Base-by-base conservation (phyloP, 2,113 vertebrate genomes). In the Sylvicapra grimmia region DNA sequence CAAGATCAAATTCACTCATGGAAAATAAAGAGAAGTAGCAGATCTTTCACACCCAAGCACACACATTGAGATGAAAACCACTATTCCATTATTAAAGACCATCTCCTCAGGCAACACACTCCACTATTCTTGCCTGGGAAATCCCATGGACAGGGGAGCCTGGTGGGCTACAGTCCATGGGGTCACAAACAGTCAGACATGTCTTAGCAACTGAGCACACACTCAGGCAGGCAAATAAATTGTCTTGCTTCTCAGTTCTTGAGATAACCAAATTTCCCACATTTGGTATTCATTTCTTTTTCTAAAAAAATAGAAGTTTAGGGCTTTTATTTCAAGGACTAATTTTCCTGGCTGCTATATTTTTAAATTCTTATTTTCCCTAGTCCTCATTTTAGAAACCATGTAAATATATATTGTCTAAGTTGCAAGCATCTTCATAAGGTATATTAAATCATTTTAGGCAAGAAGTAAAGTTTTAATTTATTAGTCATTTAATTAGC, bases 401-500 rank as follows among this genome's bases (percentile, higher is more conserved):
- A 86, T n/a, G 21, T 36, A 96, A 89, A 58, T 92, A 63, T 89
- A 56, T 85, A 94, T 80, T 89, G 65, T 44, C 31, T 92, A 94
- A 86, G 4, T 21, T 77, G 21, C 14, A 80, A 92, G 36, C 31
- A 79, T 54, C 33, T 59, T 89, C 79, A 72, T 83, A 93, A 54
- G 51, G 68, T 96, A 16, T 58, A 75, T 82, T 75, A 96, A 94
- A 90, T 86, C 47, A 83, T 59, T 95, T 93, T 51, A 92, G 89
- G 27, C 12, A 92, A 54, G 92, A 36, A 49, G 10, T 40, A 80
- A 92, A 94, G 61, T 97, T 96, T 75, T 86, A 92, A 97, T 89
- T 86, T 86, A 65, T 80, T 92, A 47, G 15, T n/a, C 63, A 92
- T 94, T 75, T 93, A 94, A 96, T 94, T 96, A 87, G 54, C 33